These are phyloP conservation scores for Sebastiscus albofasciatus DNA, from an alignment of 2,797 vertebrate species.

Conservation along the genomic window DNA sequence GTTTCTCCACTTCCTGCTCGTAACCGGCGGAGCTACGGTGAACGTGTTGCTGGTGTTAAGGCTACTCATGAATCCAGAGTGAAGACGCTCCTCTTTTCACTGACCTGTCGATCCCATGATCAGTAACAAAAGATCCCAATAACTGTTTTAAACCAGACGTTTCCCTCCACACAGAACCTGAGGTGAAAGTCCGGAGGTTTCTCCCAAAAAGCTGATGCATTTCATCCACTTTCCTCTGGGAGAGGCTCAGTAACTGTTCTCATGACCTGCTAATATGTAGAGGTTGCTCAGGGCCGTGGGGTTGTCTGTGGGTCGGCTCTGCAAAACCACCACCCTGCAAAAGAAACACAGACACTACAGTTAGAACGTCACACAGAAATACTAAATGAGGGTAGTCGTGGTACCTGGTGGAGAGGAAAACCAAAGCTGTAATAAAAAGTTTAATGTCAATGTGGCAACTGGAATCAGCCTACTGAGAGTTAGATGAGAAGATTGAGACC, in stretches of 20 bases:
- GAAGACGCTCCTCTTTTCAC: constrained; percentile 17
- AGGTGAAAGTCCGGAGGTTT: constrained; percentile 18
- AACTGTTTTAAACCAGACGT: background rate
- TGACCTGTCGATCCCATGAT: constrained; percentile 32
- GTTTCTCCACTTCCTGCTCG: constrained; percentile 31
- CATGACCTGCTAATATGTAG: constrained; percentile 98
- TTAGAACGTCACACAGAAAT: background rate
- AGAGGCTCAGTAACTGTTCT: constrained; percentile 94
- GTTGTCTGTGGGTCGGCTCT: constrained; percentile 96
- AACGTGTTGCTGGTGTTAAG: constrained; percentile 56
- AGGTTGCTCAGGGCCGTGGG: constrained; percentile 96
- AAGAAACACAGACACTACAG: constrained; percentile 18
- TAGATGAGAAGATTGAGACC: background rate
- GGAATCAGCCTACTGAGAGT: background rate
- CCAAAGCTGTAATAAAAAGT: background rate
- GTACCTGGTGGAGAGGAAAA: background rate
- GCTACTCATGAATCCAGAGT: constrained; percentile 37
- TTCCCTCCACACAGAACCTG: background rate
- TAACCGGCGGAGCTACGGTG: background rate
- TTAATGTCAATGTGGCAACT: background rate
- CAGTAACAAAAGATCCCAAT: constrained; percentile 50
- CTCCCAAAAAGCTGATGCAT: constrained; percentile 37
- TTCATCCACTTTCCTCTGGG: background rate
- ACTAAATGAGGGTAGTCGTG: background rate
- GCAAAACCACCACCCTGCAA: constrained; percentile 94